Evolutionary conservation across 1,140 invertebrate genomes (phyloP).

Genomic region (Pseudoatta argentina): DNA sequence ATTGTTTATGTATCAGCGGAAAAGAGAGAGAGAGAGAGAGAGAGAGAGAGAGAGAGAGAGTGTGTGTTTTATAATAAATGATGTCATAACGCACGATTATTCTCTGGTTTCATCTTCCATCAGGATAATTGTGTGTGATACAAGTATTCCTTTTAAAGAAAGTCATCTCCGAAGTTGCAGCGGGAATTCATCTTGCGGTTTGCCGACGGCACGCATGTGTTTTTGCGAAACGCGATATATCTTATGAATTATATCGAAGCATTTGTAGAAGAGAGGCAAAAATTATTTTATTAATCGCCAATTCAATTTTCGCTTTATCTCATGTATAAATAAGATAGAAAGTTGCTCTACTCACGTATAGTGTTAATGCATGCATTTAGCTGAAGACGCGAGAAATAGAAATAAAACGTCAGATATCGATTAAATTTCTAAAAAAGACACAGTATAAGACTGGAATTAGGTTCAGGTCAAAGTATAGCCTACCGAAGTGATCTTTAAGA

Average conservation of each 20-base stretch:
- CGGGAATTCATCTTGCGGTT: conserved; percentile 10
- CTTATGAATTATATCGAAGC: neutral
- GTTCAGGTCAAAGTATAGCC: conserved; percentile 42
- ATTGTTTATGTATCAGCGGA: conserved; percentile 15
- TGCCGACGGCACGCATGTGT: conserved; percentile 21
- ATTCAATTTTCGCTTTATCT: neutral
- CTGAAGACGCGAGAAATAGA: neutral
- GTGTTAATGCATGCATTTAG: neutral
- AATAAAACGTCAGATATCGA: neutral
- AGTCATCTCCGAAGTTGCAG: neutral
- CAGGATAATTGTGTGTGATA: neutral
- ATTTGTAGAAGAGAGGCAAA: neutral
- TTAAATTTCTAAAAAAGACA: neutral
- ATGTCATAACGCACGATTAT: too few relatives aligned
- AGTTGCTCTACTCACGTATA: neutral
- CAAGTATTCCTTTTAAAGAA: conserved; percentile 25
- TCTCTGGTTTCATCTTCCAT: neutral
- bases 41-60: too few relatives aligned
- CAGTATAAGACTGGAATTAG: conserved; percentile 1
- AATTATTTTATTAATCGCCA: neutral
- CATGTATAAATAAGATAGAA: neutral
- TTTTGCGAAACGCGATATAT: neutral
- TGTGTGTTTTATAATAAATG: neutral
- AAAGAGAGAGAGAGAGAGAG: too few relatives aligned
- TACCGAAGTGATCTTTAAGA: conserved; percentile 20